Base-by-base conservation (phyloP, 23 tunicate species). In the Clavelina lepadiformis region DNA sequence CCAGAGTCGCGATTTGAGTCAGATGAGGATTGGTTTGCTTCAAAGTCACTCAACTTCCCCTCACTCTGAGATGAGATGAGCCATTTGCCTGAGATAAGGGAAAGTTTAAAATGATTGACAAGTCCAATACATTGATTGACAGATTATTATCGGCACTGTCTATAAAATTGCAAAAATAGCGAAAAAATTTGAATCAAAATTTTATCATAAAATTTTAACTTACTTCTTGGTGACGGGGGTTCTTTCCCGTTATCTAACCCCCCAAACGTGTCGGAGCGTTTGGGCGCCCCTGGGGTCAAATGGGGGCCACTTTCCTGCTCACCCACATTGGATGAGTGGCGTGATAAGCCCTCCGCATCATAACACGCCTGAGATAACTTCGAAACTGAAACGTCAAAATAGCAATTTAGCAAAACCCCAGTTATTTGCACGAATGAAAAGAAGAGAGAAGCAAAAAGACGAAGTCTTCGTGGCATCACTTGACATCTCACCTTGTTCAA, bases 231-330 rank as follows among this genome's bases (percentile, higher is more conserved):
- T 0, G 85, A 78, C 1, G 84, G 53, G 5, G 81, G 81, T 58
- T 86, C 95, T 33, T 86, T 86, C 23, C 85, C 95, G 45, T 86
- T 77, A 65, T 86, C 95, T 49, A 86, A 86, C 4, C 95, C 95
- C 0, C 95, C 85, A 51, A 86, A 86, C 18, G 95, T 86, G 55
- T 86, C 95, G 0, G 95, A 86, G 0, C 95, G 70, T 63, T 86
- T 86, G 28, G 95, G 95, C 28, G 78, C 55, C 3, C 53, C 5
- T 5, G 73, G 22, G 0, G 72, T 60, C 50, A 69, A 27, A 22
- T 69, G 47, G 28, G 73, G 20, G 15, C 75, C 73, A 33, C 68
- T 63, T 33, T 76, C 93, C 28, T 61, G 77, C 36, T 82, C 91
- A 7, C 91, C 91, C 20, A 55, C 85, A 35, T 76, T 65, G 19